Evolutionary conservation across 2,888 invertebrate genomes (phyloP).

Genomic region (Hypercompe scribonia): DNA sequence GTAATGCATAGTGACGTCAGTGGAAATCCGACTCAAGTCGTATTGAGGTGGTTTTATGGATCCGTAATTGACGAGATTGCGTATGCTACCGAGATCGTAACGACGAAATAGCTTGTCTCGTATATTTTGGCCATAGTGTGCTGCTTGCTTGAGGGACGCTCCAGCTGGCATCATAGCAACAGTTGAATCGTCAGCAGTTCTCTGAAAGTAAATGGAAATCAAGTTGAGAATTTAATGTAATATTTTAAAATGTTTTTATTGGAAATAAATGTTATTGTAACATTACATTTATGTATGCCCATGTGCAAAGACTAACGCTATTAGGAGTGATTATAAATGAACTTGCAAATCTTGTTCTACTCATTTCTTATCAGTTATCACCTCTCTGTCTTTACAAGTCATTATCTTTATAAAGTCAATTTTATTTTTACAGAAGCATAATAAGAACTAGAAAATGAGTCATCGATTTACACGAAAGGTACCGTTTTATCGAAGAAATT

Average conservation of each 20-base stretch:
- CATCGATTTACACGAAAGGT: too few species aligned
- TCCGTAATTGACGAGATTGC: constrained; percentile 62
- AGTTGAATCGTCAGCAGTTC: constrained; percentile 11
- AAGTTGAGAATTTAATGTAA: neutral
- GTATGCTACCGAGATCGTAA: constrained; percentile 60
- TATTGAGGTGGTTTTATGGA: constrained; percentile 61
- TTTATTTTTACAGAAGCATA: too few species aligned
- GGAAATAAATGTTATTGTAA: neutral
- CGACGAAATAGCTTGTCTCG: constrained; percentile 65
- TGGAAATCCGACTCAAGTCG: constrained; percentile 62
- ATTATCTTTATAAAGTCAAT: neutral
- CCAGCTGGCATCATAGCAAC: constrained; percentile 46
- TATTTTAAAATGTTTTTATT: neutral
- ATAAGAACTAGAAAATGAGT: too few species aligned
- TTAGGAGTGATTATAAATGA: neutral
- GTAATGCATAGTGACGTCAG: constrained; percentile 70
- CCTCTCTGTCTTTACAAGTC: neutral
- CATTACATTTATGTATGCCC: neutral
- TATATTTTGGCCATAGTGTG: constrained; percentile 77
- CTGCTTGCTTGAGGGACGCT: constrained; percentile 70
- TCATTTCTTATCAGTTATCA: neutral
- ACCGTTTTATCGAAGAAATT: too few species aligned
- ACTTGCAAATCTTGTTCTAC: neutral
- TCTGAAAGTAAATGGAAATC: constrained; percentile 20
- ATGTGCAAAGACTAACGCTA: neutral